Evolutionary conservation across 2,888 invertebrate genomes (phyloP).

Genomic region (Uropetala carovei): DNA sequence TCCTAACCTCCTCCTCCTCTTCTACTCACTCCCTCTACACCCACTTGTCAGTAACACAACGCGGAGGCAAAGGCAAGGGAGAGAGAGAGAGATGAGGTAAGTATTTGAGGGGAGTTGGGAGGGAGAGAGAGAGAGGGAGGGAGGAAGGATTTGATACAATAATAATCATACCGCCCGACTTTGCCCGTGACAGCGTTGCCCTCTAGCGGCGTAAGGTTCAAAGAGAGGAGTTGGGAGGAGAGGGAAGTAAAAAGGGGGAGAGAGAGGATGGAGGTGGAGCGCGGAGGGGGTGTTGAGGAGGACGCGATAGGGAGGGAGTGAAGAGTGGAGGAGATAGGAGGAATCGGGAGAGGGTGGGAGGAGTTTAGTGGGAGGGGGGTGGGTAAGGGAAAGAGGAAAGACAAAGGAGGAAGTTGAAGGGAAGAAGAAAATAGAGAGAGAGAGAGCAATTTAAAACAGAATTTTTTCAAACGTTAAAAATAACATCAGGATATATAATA

Average conservation of each 20-base stretch:
- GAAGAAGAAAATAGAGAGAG: neutral
- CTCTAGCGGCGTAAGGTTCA: constrained; percentile 1
- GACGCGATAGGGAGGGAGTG: too few relatives aligned
- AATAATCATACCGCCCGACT: constrained; percentile 54
- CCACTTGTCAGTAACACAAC: constrained; percentile 59
- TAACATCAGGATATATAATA: too few relatives aligned
- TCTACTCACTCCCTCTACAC: neutral
- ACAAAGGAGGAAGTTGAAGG: neutral
- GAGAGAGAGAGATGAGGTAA: neutral
- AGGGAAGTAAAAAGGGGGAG: neutral
- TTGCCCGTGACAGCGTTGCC: constrained; percentile 57
- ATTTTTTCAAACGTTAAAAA: too few relatives aligned
- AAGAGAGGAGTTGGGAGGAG: neutral
- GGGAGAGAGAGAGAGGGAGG: neutral
- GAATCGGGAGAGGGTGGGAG: neutral
- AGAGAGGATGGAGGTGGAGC: neutral
- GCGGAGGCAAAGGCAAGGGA: neutral
- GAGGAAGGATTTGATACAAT: constrained; percentile 52
- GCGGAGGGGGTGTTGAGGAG: too few relatives aligned
- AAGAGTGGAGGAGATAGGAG: too few relatives aligned
- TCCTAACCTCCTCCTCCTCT: neutral
- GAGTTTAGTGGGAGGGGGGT: neutral
- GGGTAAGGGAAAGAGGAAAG: neutral
- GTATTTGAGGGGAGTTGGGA: neutral
- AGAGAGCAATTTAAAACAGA: too few relatives aligned